phyloP scores from a whole-genome alignment of 2,113 vertebrate species.

The Cygnus atratus region DNA sequence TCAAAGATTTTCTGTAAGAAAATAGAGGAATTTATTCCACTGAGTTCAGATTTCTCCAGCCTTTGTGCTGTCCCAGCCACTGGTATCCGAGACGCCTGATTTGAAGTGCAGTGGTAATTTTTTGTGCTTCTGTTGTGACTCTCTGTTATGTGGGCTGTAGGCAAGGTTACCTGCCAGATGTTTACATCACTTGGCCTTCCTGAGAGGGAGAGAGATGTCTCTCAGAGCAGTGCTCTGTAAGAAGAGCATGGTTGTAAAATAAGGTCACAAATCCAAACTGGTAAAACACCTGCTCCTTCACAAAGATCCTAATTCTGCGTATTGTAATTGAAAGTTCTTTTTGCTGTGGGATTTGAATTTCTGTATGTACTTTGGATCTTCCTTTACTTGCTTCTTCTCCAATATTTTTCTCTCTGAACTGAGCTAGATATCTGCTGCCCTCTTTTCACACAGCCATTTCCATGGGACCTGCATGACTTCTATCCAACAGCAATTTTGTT shows the following conservation, averaged over 20 bases:
- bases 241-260: not conserved
- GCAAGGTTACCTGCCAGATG: not conserved
- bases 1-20: constrained; percentile 24
- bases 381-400: not conserved
- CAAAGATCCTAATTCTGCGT: not conserved
- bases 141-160: not conserved
- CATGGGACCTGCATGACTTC: not conserved
- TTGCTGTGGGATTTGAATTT: not conserved
- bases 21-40: not conserved
- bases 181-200: not conserved
- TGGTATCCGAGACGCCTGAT: not conserved
- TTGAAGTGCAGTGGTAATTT: not conserved
- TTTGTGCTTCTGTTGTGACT: not conserved
- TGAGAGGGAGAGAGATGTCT: not conserved
- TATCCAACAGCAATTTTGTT: not conserved
- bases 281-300: not conserved
- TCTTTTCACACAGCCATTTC: not conserved
- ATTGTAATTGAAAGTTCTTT: not conserved
- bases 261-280: not conserved
- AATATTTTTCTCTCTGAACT: not conserved
- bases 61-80: not conserved
- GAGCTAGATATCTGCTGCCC: not conserved
- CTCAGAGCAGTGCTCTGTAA: not conserved
- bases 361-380: not conserved
- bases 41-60: not conserved